Evolutionary conservation across 2,797 vertebrate genomes (phyloP).

Genomic region (Erpetoichthys calabaricus): DNA sequence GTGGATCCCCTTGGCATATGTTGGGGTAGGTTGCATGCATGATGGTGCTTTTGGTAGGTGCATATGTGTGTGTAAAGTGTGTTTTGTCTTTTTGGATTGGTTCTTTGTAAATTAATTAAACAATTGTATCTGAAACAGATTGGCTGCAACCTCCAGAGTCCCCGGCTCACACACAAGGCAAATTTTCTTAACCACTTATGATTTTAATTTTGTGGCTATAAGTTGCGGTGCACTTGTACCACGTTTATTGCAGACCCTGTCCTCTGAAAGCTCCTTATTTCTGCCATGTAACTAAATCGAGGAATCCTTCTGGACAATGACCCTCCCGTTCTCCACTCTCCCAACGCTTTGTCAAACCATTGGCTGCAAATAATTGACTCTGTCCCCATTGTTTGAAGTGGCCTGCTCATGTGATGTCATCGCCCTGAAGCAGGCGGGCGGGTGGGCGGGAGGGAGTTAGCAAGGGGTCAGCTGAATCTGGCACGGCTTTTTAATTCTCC

Average conservation of each 20-base stretch:
- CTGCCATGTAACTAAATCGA: constrained; percentile 40
- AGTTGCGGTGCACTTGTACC: constrained; percentile 39
- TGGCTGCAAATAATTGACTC: constrained; percentile 22
- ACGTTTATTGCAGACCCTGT: constrained; percentile 31
- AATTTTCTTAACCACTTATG: no score
- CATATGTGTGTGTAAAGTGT: no score
- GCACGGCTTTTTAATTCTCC: constrained; percentile 10
- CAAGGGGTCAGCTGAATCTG: background rate
- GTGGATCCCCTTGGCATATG: no score
- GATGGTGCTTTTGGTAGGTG: no score
- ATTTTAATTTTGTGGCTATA: constrained; percentile 8
- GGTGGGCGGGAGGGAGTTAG: background rate
- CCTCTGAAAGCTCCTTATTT: constrained; percentile 45
- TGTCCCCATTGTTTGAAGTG: constrained; percentile 20
- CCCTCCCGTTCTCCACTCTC: constrained; percentile 17
- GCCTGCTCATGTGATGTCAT: constrained; percentile 1
- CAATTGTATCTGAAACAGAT: no score
- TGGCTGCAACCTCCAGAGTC: no score
- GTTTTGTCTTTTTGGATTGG: no score
- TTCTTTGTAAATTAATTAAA: no score
- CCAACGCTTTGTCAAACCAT: constrained; percentile 26
- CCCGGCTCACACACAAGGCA: no score
- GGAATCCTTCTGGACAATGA: constrained; percentile 35
- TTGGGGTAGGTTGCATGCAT: no score
- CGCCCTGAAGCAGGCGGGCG: background rate